Base-by-base conservation (phyloP, 2,797 vertebrate genomes). In the Antrozous pallidus region DNA sequence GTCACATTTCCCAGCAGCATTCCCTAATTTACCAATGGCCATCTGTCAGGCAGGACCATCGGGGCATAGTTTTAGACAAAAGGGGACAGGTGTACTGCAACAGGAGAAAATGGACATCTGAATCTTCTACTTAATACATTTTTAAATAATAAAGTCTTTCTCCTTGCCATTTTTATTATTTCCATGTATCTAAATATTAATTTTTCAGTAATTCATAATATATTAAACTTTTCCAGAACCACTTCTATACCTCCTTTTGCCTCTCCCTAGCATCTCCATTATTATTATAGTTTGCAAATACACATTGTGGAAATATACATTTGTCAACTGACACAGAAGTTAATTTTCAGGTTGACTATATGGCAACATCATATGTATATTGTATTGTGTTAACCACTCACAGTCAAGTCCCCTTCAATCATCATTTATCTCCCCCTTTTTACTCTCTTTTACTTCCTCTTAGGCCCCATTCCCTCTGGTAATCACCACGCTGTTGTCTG, bases 71-170 rank as follows among this genome's bases (percentile, higher is more conserved):
- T 80, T 77, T 42, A 70, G 56, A n/a, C 14, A 49, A 74, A 92
- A 80, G 42, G 11, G 6, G 10, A 10, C 22, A 84, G 77, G 70
- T 31, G 22, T 4, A 8, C 22, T 16, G 13, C 10, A 51, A 65
- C 5, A 47, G 85, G 26, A 42, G 51, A 93, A 92, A 93, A 45
- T 69, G 28, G 74, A 65, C 13, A 54, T 28, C 49, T 82, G 51
- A 14, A 36, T 69, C 45, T 75, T 95, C 61, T 85, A 63, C 20
- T 81, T 67, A 40, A 31, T 9, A 65, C 10, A 56, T 79, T 70
- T 92, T 84, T n/a, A 51, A 94, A 91, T 51, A 86, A 82, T 42
- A 16, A 18, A 42, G 80, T 93, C 88, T 58, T 58, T 75, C n/a
- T 51, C 6, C 18, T 51, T 73, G 6, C 28, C 17, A 75, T 47